phyloP scores from a whole-genome alignment of 53 echinoderm and acorn worm genomes.

The Holothuria leucospilota region DNA sequence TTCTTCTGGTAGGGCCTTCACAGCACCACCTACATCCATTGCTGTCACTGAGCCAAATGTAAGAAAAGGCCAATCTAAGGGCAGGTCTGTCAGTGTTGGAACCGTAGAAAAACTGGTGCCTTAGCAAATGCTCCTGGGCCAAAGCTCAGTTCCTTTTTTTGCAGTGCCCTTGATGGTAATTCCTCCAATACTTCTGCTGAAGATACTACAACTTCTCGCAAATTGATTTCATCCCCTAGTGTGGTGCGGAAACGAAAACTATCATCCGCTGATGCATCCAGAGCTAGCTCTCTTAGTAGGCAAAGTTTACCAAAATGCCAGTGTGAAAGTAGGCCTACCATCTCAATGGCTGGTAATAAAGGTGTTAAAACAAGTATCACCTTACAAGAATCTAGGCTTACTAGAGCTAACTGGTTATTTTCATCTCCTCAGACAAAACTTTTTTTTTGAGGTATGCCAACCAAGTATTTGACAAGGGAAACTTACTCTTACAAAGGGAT shows the following conservation, averaged over 20 bases:
- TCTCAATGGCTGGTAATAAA: background rate
- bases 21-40: no score
- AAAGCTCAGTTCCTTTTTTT: no score
- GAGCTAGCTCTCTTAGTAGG: background rate
- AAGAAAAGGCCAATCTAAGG: no score
- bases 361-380: background rate
- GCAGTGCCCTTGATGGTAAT: no score
- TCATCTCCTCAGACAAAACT: slow-evolving; percentile 52
- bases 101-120: no score
- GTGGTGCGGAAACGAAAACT: background rate
- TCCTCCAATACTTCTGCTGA: no score
- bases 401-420: slow-evolving; percentile 22
- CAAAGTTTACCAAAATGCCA: background rate
- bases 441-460: slow-evolving; percentile 43
- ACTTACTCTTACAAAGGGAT: slow-evolving; percentile 62
- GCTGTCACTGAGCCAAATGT: no score
- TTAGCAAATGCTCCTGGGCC: no score
- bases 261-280: background rate
- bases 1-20: no score
- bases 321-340: background rate
- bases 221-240: background rate
- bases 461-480: slow-evolving; percentile 48
- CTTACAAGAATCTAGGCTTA: background rate
- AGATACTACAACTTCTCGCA: no score
- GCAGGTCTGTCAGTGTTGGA: no score